phyloP scores from a whole-genome alignment of 92 coral and sea anemone genomes.

The Desmophyllum pertusum region DNA sequence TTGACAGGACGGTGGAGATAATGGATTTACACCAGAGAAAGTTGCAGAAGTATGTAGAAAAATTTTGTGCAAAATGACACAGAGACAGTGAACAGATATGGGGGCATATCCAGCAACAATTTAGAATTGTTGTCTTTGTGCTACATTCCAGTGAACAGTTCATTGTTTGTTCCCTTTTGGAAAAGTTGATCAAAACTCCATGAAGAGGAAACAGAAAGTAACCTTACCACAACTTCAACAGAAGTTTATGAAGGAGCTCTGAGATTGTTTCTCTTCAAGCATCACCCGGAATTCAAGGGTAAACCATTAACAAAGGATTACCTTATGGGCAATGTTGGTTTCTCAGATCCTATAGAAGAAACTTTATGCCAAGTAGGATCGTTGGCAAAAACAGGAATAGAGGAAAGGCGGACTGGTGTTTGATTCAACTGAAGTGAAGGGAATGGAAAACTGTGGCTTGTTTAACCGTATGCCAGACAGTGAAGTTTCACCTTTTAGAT shows the following conservation, averaged over 20 bases:
- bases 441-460: constrained; percentile 43
- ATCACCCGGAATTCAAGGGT: constrained; percentile 36
- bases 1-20: constrained; percentile 58
- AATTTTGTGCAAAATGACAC: constrained; percentile 26
- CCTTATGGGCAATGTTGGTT: background rate
- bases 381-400: constrained; percentile 39
- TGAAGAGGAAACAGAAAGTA: background rate
- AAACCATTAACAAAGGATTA: constrained; percentile 2
- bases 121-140: constrained; percentile 47
- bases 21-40: constrained; percentile 59
- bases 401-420: constrained; percentile 40
- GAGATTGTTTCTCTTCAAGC: constrained; percentile 42
- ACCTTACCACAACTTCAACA: constrained; percentile 30
- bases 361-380: constrained; percentile 21
- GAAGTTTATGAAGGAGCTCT: constrained; percentile 39
- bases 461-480: constrained; percentile 42
- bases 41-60: constrained; percentile 45
- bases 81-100: constrained; percentile 5
- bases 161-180: constrained; percentile 41
- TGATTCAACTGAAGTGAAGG: constrained; percentile 16
- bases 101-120: constrained; percentile 38
- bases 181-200: background rate
- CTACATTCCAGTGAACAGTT: constrained; percentile 69
- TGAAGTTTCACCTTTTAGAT: background rate
- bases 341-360: constrained; percentile 31